phyloP scores from a whole-genome alignment of 2,113 vertebrate species.

The rabbit (Oryctolagus cuniculus) region DNA sequence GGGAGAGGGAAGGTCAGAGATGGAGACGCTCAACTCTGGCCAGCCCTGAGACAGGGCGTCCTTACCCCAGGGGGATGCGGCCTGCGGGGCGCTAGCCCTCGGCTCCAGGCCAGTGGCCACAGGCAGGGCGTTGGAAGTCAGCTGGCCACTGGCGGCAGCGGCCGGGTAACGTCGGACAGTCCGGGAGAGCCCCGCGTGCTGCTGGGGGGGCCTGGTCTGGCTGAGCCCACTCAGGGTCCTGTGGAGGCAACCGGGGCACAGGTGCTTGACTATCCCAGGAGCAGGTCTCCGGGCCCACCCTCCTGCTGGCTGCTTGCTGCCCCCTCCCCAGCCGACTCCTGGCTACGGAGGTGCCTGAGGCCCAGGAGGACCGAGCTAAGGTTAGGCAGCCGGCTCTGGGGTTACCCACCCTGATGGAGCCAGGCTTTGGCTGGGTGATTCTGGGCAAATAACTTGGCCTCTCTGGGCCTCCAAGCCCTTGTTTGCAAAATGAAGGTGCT shows the following conservation, averaged over 20 bases:
- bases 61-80: slow-evolving; percentile 89
- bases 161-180: slow-evolving; percentile 94
- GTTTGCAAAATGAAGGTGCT: background rate
- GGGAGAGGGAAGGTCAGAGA: background rate
- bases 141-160: slow-evolving; percentile 86
- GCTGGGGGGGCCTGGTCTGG: slow-evolving; percentile 88
- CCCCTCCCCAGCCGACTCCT: background rate
- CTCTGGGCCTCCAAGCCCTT: background rate
- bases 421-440: background rate
- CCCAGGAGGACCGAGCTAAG: background rate
- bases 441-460: background rate
- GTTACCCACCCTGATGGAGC: background rate
- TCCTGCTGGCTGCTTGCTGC: background rate
- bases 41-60: background rate
- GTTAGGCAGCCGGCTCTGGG: background rate
- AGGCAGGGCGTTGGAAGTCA: slow-evolving; percentile 94
- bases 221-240: slow-evolving; percentile 92
- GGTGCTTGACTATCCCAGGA: background rate
- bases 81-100: slow-evolving; percentile 77
- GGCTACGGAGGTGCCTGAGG: background rate
- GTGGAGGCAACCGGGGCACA: slow-evolving; percentile 74
- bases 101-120: slow-evolving; percentile 84
- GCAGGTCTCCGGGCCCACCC: background rate
- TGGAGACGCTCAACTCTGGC: background rate
- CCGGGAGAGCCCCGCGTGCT: slow-evolving; percentile 90